These are phyloP conservation scores for Colius striatus DNA, from an alignment of 2,113 vertebrate species.

Conservation along the genomic window DNA sequence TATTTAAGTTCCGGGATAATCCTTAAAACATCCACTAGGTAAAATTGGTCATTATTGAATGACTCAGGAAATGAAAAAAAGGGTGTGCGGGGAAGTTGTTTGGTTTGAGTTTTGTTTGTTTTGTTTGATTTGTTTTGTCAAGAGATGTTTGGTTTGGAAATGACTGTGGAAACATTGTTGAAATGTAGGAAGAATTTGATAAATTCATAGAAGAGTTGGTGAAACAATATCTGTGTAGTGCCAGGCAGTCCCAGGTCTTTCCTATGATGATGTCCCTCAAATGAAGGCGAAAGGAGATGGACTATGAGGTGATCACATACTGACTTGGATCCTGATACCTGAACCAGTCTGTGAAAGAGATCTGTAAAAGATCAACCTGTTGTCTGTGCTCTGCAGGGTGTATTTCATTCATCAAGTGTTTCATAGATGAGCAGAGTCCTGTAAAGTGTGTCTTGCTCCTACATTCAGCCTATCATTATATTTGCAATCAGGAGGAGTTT, in stretches of 20 bases:
- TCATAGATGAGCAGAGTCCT: not conserved
- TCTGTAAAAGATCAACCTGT: not conserved
- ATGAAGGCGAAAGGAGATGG: not conserved
- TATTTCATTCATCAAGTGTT: not conserved
- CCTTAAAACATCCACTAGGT: slow-evolving; percentile 38
- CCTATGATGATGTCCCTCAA: not conserved
- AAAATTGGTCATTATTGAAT: slow-evolving; percentile 59
- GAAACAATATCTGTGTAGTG: not conserved
- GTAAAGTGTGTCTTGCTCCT: fast-evolving
- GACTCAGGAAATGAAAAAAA: not conserved
- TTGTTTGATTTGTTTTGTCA: not conserved
- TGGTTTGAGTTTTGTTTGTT: not conserved
- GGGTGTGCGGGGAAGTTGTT: not conserved
- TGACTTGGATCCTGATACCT: not conserved
- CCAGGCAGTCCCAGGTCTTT: not conserved
- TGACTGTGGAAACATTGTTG: not conserved
- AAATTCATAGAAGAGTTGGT: not conserved
- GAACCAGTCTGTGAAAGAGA: not conserved
- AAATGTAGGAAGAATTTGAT: not conserved
- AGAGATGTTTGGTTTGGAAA: not conserved
- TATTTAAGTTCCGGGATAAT: slow-evolving; percentile 67
- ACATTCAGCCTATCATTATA: not conserved
- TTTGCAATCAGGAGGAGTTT: not conserved
- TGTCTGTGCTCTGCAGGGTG: not conserved
- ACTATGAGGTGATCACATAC: fast-evolving